These are phyloP conservation scores for Crypturellus tataupa DNA, from an alignment of 2,797 vertebrate genomes.

Conservation along the genomic window DNA sequence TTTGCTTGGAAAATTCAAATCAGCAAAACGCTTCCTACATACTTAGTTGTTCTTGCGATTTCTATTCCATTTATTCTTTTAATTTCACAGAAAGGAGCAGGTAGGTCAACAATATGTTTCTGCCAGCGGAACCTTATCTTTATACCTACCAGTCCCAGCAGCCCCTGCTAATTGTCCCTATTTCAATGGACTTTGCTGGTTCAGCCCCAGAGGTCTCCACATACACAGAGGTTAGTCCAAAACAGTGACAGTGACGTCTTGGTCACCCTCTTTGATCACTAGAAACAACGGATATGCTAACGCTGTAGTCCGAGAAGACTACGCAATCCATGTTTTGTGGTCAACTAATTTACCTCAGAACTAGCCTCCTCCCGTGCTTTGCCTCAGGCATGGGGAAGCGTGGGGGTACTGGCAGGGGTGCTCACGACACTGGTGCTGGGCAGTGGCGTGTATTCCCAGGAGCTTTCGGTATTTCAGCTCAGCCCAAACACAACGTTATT, in stretches of 20 bases:
- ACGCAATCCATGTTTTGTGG: not conserved
- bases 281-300: not conserved
- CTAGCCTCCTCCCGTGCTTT: not conserved
- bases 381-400: not conserved
- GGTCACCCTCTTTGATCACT: not conserved
- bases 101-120: not conserved
- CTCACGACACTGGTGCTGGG: not conserved
- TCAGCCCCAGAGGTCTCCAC: not conserved
- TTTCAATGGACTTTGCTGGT: not conserved
- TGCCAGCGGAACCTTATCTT: not conserved
- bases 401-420: accelerated
- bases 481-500: not conserved
- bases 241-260: too few relatives aligned
- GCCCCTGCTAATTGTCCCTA: not conserved
- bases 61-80: not conserved
- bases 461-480: not conserved
- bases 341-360: not conserved
- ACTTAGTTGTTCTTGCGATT: not conserved
- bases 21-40: not conserved
- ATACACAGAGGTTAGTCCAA: too few relatives aligned
- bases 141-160: not conserved
- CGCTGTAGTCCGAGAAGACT: not conserved
- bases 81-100: not conserved
- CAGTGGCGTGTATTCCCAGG: not conserved
- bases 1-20: not conserved